Base-by-base conservation (phyloP, 1,140 invertebrate genomes). In the Drosophila orena region DNA sequence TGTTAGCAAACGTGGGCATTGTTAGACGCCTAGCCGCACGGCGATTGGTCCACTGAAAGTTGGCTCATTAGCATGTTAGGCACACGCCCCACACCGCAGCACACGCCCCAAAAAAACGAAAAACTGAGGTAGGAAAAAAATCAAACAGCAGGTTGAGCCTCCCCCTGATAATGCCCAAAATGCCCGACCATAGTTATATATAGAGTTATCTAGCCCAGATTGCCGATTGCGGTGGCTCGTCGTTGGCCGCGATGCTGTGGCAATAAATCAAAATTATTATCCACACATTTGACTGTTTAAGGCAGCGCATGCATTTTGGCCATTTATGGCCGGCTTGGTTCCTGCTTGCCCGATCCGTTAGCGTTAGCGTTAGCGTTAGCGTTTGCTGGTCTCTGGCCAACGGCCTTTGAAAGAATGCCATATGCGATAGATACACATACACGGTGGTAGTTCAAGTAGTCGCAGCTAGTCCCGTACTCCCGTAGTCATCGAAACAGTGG, bases 251-350 rank as follows among this genome's bases (percentile, higher is more conserved):
- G 46, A 62, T 54, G 68, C 81, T 61, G 60, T 58, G 62, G 75
- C 84, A 86, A 86, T 86, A 86, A 86, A 86, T 86, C 83, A 86
- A 86, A 88, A 86, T 86, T 86, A 86, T 86, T 86, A 86, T 86
- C 83, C 83, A 69, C 84, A 79, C 83, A 83, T 86, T 86, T 76
- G 83, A 68, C 83, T 88, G 57, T 88, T 81, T 79, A 86, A 88
- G 83, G 81, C 81, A 78, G 76, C 57, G 77, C 77, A 76, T 84
- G 80, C 77, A 64, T 73, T 79, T 60, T 54, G 79, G 38, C 84
- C 83, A 79, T 89, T 89, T 86, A 86, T 83, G 83, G 83, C 76
- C 34, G 50, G 43, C 59, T 44, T 4, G 69, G 64, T 86, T 88
- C 81, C 81, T 88, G 83, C 76, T 76, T 38, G 60, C 68, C 37